phyloP scores from a whole-genome alignment of 1,140 invertebrate genomes.

The Drosophila orena region DNA sequence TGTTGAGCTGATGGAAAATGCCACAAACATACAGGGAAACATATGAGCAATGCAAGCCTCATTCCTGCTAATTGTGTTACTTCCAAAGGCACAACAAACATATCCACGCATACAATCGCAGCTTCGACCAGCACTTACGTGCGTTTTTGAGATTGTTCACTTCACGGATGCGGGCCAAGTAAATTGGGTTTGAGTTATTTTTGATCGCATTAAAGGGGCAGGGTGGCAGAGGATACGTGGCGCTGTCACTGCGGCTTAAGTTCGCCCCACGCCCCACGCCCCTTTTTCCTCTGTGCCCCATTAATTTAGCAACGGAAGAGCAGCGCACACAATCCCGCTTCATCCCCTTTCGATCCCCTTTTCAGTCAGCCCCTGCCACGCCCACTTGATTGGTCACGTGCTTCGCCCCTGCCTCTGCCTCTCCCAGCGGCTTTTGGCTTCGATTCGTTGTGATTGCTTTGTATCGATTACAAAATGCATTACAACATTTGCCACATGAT shows the following conservation, averaged over 20 bases:
- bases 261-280: too few relatives aligned
- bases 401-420: background rate
- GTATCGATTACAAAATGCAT: slow-evolving; percentile 83
- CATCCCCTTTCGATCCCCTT: background rate
- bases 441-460: slow-evolving; percentile 79
- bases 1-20: too few relatives aligned
- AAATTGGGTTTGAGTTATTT: slow-evolving; percentile 59
- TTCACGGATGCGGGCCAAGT: slow-evolving; percentile 13
- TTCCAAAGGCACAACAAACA: too few relatives aligned
- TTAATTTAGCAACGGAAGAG: slow-evolving; percentile 62
- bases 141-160: background rate
- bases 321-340: slow-evolving; percentile 6
- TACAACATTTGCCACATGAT: slow-evolving; percentile 78
- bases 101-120: too few relatives aligned
- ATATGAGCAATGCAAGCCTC: background rate
- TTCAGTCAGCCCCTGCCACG: slow-evolving; percentile 9
- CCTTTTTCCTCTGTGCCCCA: slow-evolving; percentile 26
- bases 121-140: too few relatives aligned
- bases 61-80: background rate
- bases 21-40: too few relatives aligned
- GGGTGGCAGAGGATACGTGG: slow-evolving; percentile 31
- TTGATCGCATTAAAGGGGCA: slow-evolving; percentile 54
- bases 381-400: slow-evolving; percentile 74
- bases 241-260: slow-evolving; percentile 32
- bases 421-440: slow-evolving; percentile 33